These are phyloP conservation scores for Bombus confusus DNA, from an alignment of 1,140 invertebrate genomes.

Conservation along the genomic window DNA sequence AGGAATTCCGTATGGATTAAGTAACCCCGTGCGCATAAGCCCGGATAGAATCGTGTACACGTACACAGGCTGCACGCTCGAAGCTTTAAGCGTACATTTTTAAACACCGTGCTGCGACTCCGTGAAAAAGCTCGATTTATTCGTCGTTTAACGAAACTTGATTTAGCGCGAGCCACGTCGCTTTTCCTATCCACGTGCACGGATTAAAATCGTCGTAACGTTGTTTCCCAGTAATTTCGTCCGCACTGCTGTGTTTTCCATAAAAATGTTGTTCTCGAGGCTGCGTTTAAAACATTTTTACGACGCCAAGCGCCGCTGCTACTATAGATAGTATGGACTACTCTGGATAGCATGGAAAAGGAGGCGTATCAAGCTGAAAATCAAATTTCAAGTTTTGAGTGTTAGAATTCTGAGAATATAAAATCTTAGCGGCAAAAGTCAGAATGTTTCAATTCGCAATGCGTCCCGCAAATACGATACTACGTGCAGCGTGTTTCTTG, in stretches of 20 bases:
- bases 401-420: not conserved
- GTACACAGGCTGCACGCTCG: slow-evolving; percentile 35
- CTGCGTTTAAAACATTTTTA: not conserved
- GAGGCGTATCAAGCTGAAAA: not conserved
- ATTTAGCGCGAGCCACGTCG: slow-evolving; percentile 11
- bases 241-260: not conserved
- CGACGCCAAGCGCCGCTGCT: not conserved
- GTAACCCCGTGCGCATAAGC: slow-evolving; percentile 58
- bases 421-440: too few relatives aligned
- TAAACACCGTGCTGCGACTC: slow-evolving; percentile 10
- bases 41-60: slow-evolving; percentile 36
- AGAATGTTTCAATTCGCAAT: too few relatives aligned
- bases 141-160: slow-evolving; percentile 45
- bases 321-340: too few relatives aligned
- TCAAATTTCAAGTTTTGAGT: not conserved
- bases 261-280: not conserved
- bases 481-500: too few relatives aligned
- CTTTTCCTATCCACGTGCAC: not conserved
- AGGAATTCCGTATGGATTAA: slow-evolving; percentile 72
- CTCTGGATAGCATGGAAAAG: not conserved
- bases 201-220: slow-evolving; percentile 8
- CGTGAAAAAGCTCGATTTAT: slow-evolving; percentile 36
- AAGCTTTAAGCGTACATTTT: slow-evolving; percentile 34
- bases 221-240: not conserved
- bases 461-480: too few relatives aligned